Percentiles rank a stretch among this genome's conserved stretches.
Conservation (phyloP, 2,797 vertebrate species). For the Danio albolineatus region DNA sequence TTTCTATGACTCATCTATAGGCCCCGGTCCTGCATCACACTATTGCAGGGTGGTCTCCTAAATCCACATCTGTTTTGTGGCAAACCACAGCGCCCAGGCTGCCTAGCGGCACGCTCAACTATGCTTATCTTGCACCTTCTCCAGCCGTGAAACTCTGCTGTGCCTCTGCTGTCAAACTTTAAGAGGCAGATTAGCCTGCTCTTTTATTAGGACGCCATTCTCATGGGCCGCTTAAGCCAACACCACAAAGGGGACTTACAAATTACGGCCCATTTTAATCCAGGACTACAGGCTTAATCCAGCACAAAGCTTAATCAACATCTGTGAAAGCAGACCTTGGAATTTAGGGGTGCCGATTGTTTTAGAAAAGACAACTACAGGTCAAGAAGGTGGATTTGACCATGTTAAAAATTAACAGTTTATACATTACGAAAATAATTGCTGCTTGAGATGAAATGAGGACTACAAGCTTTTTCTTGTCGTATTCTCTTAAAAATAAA, state of each 20-base stretch:
- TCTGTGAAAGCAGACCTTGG: neutral
- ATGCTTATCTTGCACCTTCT: conserved; percentile 55
- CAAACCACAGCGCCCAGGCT: conserved; percentile 44
- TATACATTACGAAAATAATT: neutral
- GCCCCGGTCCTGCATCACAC: conserved; percentile 46
- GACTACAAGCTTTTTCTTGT: no score
- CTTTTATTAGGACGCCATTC: conserved; percentile 40
- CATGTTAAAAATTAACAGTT: neutral
- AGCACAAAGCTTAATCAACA: neutral
- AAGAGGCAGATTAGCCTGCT: conserved; percentile 49
- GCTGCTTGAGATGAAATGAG: no score
- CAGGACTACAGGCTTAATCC: conserved; percentile 22
- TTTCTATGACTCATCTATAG: conserved; percentile 57
- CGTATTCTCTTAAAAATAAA: no score
- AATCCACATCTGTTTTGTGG: conserved; percentile 58
- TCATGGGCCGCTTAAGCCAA: conserved; percentile 22
- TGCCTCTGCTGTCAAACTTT: conserved; percentile 40
- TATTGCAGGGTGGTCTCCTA: conserved; percentile 55
- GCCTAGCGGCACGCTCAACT: conserved; percentile 43
- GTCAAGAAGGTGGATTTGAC: neutral
- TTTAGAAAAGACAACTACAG: neutral
- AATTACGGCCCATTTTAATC: conserved; percentile 28
- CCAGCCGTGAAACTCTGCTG: conserved; percentile 41
- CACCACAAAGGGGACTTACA: conserved; percentile 25
- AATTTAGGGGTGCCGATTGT: neutral